Conservation (phyloP, 2,888 invertebrate species). For the Flabesymbios commensalis region DNA sequence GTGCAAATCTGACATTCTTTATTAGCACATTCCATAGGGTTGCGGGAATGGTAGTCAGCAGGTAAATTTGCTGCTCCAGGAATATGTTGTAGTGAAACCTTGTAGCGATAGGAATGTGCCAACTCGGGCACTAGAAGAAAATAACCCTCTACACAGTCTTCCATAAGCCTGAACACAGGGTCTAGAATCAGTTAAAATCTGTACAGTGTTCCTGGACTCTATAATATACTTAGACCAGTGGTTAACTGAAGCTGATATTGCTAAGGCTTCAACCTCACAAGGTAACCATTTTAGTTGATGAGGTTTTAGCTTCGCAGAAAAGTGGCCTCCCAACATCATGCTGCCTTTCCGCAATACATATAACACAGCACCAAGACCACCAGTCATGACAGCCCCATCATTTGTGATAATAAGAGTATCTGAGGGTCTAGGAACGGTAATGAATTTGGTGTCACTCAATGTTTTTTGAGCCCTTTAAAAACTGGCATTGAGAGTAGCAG, state of each 20-base stretch:
- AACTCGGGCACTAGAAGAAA: constrained; percentile 3
- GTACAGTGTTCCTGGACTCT: too few species aligned
- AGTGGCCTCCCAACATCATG: not conserved
- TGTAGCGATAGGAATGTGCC: constrained; percentile 3
- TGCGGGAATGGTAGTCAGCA: not conserved
- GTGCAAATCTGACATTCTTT: not conserved
- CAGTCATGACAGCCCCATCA: not conserved
- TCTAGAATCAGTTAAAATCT: too few species aligned
- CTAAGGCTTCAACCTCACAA: constrained; percentile 1
- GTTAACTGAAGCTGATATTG: not conserved
- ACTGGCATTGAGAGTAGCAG: too few species aligned
- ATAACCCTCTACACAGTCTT: too few species aligned
- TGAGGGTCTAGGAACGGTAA: too few species aligned
- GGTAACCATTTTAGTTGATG: not conserved
- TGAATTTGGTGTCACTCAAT: too few species aligned
- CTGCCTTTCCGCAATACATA: not conserved
- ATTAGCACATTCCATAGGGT: not conserved
- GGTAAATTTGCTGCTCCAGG: not conserved
- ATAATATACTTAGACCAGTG: too few species aligned
- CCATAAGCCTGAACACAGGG: constrained; percentile 8
- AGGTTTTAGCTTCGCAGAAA: not conserved
- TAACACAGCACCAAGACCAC: not conserved
- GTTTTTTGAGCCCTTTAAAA: too few species aligned
- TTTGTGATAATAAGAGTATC: not conserved
- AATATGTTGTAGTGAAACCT: not conserved